Percentiles rank a stretch among this genome's conserved stretches.
Evolutionary conservation across 2,797 vertebrate species (phyloP).

Genomic region (Crocidura indochinensis): DNA sequence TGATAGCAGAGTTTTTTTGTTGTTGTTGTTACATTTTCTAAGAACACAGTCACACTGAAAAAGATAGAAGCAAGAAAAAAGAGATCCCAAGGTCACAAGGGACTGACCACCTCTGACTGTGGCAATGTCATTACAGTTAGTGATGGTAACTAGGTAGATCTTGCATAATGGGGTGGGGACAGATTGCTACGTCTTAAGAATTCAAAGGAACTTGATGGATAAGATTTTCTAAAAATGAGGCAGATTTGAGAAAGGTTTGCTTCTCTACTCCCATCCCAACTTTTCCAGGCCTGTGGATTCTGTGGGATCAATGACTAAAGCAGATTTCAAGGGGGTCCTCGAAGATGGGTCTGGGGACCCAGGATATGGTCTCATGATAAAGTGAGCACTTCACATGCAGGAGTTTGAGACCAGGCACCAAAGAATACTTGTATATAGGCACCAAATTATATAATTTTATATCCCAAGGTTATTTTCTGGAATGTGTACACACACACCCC

Average conservation of each 20-base stretch:
- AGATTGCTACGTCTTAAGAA: constrained; percentile 25
- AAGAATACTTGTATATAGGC: no score
- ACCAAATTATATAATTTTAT: no score
- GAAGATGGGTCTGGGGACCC: no score
- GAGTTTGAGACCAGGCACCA: no score
- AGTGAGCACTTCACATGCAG: no score
- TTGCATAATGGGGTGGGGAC: not conserved
- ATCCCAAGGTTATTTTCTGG: constrained; percentile 39
- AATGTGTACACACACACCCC: constrained; percentile 39
- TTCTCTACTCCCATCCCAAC: not conserved
- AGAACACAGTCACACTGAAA: not conserved
- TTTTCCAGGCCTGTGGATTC: constrained; percentile 48
- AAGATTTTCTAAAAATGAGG: constrained; percentile 39
- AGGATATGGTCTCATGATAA: no score
- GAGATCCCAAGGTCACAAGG: not conserved
- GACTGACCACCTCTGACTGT: constrained; percentile 1
- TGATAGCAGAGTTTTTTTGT: not conserved
- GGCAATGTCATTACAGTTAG: not conserved
- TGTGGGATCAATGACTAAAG: constrained; percentile 27
- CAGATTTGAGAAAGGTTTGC: constrained; percentile 3
- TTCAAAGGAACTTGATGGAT: not conserved
- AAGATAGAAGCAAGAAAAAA: constrained; percentile 56
- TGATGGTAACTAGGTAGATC: not conserved
- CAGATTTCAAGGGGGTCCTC: not conserved
- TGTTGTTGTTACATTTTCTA: constrained; percentile 17